Percentiles rank a stretch among this genome's conserved stretches.
phyloP scores from a whole-genome alignment of 1,140 invertebrate genomes.

The Sycophaga agraensis region DNA sequence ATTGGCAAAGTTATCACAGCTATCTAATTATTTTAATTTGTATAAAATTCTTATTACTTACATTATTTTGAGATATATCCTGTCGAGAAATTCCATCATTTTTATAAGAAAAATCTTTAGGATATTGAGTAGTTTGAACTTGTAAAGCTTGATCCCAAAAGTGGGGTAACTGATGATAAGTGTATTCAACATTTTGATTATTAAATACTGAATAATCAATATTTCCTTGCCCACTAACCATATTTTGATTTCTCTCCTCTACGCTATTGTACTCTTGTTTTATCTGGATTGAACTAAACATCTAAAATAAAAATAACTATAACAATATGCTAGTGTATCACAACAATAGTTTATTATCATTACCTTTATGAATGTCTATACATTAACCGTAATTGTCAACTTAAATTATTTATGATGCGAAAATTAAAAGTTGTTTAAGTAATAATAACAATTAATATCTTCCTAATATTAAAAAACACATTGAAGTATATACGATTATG shows the following conservation, averaged over 20 bases:
- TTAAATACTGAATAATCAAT: constrained; percentile 50
- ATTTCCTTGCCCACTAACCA: constrained; percentile 35
- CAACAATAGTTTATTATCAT: too few species aligned
- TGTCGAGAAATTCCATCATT: constrained; percentile 43
- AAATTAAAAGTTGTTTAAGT: too few species aligned
- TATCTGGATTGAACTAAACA: constrained; percentile 54
- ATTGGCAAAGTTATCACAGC: too few species aligned
- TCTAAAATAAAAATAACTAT: too few species aligned
- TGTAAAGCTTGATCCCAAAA: constrained; percentile 50
- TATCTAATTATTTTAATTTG: too few species aligned
- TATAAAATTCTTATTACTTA: constrained; percentile 32
- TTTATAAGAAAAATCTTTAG: constrained; percentile 46
- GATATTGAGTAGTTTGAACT: constrained; percentile 42
- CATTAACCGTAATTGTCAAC: too few species aligned
- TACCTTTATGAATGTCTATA: too few species aligned
- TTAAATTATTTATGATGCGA: too few species aligned
- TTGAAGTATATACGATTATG: too few species aligned
- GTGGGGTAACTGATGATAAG: constrained; percentile 51
- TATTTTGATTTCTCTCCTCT: constrained; percentile 45
- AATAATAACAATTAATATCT: too few species aligned
- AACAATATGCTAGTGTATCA: too few species aligned
- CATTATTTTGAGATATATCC: constrained; percentile 38
- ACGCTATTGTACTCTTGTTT: constrained; percentile 51
- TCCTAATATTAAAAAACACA: too few species aligned
- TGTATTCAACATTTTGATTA: constrained; percentile 51